phyloP scores from a whole-genome alignment of 2,888 invertebrate genomes.

The Lasioglossum malachurum region DNA sequence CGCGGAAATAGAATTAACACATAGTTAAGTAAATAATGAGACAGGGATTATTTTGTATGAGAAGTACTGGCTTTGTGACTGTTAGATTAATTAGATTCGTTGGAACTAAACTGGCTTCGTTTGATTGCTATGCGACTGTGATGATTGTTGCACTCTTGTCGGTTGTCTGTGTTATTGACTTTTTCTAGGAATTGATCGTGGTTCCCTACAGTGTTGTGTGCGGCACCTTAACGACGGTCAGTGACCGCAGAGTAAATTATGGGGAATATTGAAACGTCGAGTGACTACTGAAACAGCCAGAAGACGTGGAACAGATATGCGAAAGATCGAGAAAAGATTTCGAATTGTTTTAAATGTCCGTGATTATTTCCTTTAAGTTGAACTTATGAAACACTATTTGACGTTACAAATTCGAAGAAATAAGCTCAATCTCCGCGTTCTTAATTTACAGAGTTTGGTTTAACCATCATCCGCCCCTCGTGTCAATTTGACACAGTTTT shows the following conservation, averaged over 20 bases:
- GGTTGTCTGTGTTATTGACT: conserved; percentile 3
- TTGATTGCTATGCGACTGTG: neutral
- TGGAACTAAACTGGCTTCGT: neutral
- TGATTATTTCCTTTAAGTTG: neutral
- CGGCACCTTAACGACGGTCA: neutral
- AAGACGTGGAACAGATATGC: neutral
- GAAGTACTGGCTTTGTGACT: neutral
- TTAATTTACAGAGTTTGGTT: neutral
- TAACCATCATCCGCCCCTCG: too few species aligned
- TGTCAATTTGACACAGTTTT: too few species aligned
- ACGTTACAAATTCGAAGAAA: neutral
- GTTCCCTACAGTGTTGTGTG: neutral
- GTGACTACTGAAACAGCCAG: neutral
- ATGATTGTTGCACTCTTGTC: neutral
- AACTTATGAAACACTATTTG: neutral
- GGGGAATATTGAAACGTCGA: neutral
- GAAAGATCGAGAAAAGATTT: neutral
- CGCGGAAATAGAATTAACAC: neutral
- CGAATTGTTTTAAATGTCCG: neutral
- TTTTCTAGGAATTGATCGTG: neutral
- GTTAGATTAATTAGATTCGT: neutral
- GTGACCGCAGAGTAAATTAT: neutral
- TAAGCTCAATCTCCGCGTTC: neutral
- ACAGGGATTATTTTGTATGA: conserved; percentile 3
- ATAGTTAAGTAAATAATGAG: neutral